Conservation (phyloP, 2,888 invertebrate species). For the Pilophorus perplexus region DNA sequence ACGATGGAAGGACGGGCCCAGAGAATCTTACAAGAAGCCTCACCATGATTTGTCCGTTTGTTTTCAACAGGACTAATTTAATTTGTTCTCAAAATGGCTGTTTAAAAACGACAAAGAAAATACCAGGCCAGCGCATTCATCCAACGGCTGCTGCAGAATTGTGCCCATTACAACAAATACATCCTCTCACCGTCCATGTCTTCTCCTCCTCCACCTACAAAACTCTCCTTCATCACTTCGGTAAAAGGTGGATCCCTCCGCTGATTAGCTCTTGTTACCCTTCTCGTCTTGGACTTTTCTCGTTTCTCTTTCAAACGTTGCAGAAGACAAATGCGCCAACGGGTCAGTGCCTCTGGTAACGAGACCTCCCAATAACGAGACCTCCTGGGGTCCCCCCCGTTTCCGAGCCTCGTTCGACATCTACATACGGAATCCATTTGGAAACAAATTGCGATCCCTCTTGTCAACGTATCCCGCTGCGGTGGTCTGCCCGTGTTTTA, state of each 20-base stretch:
- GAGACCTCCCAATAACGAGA: constrained; percentile 40
- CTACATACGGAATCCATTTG: constrained; percentile 30
- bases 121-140: too few relatives aligned
- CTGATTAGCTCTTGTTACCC: constrained; percentile 39
- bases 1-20: too few relatives aligned
- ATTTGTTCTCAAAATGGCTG: too few relatives aligned
- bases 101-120: too few relatives aligned
- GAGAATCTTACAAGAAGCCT: too few relatives aligned
- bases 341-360: constrained; percentile 36
- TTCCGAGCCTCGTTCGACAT: background rate
- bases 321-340: constrained; percentile 37
- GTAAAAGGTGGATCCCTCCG: constrained; percentile 30
- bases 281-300: constrained; percentile 27
- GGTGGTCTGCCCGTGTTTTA: too few relatives aligned
- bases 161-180: too few relatives aligned
- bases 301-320: constrained; percentile 30
- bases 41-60: too few relatives aligned
- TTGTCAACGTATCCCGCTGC: background rate
- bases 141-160: too few relatives aligned
- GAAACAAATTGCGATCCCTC: constrained; percentile 13
- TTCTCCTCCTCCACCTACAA: background rate
- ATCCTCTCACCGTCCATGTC: background rate
- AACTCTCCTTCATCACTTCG: background rate
- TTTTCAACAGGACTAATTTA: too few relatives aligned
- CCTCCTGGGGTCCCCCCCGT: constrained; percentile 17